Evolutionary conservation across 2,797 vertebrate genomes (phyloP), one percentile per base, ranked within the genome.

Genomic region (Ceryle rudis): DNA sequence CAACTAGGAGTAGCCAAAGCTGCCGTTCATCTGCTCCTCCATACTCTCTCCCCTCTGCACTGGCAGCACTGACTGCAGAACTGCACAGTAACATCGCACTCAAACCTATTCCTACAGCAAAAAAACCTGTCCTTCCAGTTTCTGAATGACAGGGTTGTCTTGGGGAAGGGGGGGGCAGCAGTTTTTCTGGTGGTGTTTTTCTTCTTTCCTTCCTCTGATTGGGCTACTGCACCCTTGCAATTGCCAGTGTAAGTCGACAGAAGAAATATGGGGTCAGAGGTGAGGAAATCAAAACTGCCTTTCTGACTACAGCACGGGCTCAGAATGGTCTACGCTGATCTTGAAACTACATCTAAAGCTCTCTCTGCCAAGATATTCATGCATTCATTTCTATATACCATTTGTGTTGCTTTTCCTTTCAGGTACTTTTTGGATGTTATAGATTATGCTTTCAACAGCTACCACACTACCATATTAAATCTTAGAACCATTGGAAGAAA

Each of bases 71-170:
- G 52, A 11, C 44, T 41, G 13, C 41, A 61, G 44, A 81, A 20
- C 1, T 58, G 39, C 62, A 23, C n/a, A 49, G 16, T 9, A 65
- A 22, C 21, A 4, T 14, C 64, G 15, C 41, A 22, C 22, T 55
- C 29, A 22, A 28, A 57, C 15, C 12, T 69, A 41, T 11, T 69
- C 21, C 33, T 25, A 5, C 65, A 52, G 28, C 10, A 44, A 29
- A 64, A 54, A 29, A 0, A 41, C 6, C 3, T 20, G 1, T 41
- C 73, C 35, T 33, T 16, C 11, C 0, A 0, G 6, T 22, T 83
- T n/a, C 39, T 83, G 44, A 49, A 42, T 37, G 26, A 20, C 11
- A 69, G 37, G 37, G 5, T 0, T 71, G 11, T 21, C 31, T 26
- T 19, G 18, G 29, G 12, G 7, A 13, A 19, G 14, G 11, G 5